A percentile compares a stretch with the other conserved stretches of the same genome.
Conservation (phyloP, 2,113 vertebrate genomes). For the Merops nubicus region DNA sequence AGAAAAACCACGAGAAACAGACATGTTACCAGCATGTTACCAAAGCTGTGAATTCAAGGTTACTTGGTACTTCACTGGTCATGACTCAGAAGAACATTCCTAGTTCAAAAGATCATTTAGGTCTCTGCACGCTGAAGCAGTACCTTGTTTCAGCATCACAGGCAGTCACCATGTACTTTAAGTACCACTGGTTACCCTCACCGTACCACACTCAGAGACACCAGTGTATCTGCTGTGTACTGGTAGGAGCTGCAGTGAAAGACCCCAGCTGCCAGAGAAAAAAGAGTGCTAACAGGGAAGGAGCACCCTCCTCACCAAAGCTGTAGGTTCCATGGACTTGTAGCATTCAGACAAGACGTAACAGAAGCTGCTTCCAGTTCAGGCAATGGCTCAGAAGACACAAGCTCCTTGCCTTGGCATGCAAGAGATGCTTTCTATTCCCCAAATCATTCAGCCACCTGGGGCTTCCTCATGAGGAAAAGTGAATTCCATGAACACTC, state of each 20-base stretch:
- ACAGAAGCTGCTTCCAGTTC: not conserved
- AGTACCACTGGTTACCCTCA: no score
- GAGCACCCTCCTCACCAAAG: not conserved
- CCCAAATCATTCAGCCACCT: not conserved
- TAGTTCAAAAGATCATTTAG: not conserved
- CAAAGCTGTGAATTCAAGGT: not conserved
- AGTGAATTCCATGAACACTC: not conserved
- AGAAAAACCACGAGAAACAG: not conserved
- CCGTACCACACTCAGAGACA: not conserved
- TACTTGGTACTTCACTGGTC: accelerated
- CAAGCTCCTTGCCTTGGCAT: not conserved
- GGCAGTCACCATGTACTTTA: not conserved
- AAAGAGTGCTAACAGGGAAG: not conserved
- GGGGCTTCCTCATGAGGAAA: not conserved
- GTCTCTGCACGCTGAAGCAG: accelerated
- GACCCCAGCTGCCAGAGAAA: not conserved
- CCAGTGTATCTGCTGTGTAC: not conserved
- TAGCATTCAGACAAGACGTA: not conserved
- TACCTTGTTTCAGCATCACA: not conserved
- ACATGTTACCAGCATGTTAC: not conserved
- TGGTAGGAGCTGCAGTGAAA: not conserved
- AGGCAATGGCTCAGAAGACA: not conserved
- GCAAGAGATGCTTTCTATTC: not conserved
- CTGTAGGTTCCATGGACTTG: not conserved
- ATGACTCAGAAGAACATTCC: not conserved